These are phyloP conservation scores for Lethenteron reissneri DNA, from an alignment of 2,113 vertebrate genomes.

Conservation along the genomic window DNA sequence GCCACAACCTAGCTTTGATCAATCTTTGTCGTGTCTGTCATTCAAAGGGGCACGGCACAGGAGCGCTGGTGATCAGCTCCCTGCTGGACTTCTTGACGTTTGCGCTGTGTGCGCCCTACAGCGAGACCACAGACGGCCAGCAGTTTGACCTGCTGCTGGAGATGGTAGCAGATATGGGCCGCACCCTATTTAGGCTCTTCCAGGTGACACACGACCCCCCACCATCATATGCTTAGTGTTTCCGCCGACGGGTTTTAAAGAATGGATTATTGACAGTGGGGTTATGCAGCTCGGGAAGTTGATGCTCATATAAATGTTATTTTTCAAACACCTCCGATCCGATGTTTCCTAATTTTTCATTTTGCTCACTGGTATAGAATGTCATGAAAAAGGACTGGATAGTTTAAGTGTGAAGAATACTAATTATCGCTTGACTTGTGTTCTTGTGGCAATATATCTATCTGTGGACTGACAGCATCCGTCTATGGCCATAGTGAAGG, in stretches of 20 bases:
- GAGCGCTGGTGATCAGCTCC: constrained; percentile 90
- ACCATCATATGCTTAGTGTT: neutral
- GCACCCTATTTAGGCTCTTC: constrained; percentile 88
- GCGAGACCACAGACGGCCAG: constrained; percentile 91
- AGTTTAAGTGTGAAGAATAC: too few species aligned
- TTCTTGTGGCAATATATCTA: too few species aligned
- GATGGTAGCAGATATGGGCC: constrained; percentile 80
- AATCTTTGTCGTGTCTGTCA: constrained; percentile 12
- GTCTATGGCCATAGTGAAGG: constrained; percentile 95
- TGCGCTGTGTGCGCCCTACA: constrained; percentile 95
- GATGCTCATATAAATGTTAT: too few species aligned
- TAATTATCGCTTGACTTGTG: too few species aligned
- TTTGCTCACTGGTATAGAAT: neutral
- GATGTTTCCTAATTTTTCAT: constrained; percentile 1
- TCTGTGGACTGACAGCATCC: constrained; percentile 41
- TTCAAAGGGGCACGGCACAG: constrained; percentile 72
- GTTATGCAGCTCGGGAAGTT: neutral
- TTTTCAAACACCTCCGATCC: neutral
- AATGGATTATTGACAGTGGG: constrained; percentile 7
- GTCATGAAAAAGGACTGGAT: too few species aligned
- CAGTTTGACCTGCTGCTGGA: constrained; percentile 97
- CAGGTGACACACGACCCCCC: constrained; percentile 31
- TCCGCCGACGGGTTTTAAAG: neutral
- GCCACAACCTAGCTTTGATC: too few species aligned
- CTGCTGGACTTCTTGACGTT: constrained; percentile 97